Evolutionary conservation across 2,113 vertebrate genomes (phyloP).

Genomic region (Hucho hucho): DNA sequence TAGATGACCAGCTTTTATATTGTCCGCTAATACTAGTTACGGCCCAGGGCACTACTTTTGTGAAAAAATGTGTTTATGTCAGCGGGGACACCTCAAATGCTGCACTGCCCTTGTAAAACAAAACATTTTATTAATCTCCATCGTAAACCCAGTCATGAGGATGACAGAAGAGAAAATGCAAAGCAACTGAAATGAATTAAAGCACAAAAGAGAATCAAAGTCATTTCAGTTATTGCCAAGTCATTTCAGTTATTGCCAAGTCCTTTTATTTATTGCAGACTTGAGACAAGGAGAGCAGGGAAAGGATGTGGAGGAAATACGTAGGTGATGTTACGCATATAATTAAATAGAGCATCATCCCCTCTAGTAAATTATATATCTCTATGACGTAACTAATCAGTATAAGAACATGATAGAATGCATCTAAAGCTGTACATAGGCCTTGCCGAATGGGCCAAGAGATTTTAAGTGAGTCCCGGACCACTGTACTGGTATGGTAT

Average conservation of each 20-base stretch:
- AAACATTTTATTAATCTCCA: neutral
- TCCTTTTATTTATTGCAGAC: neutral
- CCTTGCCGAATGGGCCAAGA: neutral
- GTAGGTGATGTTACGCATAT: neutral
- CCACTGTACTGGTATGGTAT: neutral
- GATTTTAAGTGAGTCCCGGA: neutral
- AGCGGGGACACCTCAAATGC: neutral
- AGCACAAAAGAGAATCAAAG: neutral
- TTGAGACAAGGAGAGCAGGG: neutral
- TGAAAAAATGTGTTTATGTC: neutral
- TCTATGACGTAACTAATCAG: no score
- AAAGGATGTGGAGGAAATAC: neutral
- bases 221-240: no score
- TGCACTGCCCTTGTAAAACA: neutral
- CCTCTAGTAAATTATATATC: no score
- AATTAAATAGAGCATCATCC: neutral
- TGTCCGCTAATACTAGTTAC: no score
- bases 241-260: neutral
- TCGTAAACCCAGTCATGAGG: neutral
- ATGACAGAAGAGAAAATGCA: neutral
- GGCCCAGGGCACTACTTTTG: no score
- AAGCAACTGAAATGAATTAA: neutral
- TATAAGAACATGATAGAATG: neutral
- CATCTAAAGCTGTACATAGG: neutral
- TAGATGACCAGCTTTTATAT: no score